phyloP scores from a whole-genome alignment of 2,888 invertebrate species.

The Caenorhabditis sinica region DNA sequence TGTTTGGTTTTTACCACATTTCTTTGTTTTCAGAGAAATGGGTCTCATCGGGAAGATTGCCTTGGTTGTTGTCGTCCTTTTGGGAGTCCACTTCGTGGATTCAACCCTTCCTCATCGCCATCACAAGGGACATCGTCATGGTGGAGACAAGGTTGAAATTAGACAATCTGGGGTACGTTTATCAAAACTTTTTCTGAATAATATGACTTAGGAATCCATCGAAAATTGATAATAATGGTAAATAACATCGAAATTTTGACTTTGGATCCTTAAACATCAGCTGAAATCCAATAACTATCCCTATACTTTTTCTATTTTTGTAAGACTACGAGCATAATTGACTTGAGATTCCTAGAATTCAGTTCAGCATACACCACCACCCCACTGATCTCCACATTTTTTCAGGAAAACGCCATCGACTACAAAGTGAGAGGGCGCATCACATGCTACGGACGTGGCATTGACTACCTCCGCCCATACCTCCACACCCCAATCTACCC shows the following conservation, averaged over 20 bases:
- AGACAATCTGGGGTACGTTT: slow-evolving; percentile 2
- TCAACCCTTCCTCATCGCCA: slow-evolving; percentile 23
- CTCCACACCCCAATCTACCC: slow-evolving; percentile 23
- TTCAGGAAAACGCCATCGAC: background rate
- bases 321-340: background rate
- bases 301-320: background rate
- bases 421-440: slow-evolving; percentile 34
- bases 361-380: no score
- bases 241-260: no score
- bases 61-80: slow-evolving; percentile 8
- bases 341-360: no score
- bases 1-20: background rate
- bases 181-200: background rate
- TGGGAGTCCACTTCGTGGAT: slow-evolving; percentile 6
- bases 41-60: slow-evolving; percentile 11
- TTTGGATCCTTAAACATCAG: no score
- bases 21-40: slow-evolving; percentile 23
- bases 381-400: no score
- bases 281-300: background rate
- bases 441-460: slow-evolving; percentile 16
- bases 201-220: no score
- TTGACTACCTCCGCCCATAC: slow-evolving; percentile 32
- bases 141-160: background rate
- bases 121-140: slow-evolving; percentile 21
- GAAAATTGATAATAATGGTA: no score